Conservation (phyloP, 1,140 invertebrate genomes). For the Bombus polaris region DNA sequence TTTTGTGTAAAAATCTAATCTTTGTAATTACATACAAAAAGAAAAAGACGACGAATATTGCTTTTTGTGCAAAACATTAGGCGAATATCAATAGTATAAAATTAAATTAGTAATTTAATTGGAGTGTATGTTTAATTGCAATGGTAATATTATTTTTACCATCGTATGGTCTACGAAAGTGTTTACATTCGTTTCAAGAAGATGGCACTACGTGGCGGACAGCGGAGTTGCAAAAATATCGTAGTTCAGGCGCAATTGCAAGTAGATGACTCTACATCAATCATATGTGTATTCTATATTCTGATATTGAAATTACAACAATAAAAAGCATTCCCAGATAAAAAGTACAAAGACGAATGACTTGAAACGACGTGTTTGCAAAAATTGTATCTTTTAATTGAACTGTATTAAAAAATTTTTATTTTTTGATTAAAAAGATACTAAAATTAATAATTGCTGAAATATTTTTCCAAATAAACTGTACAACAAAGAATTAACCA, state of each 20-base stretch:
- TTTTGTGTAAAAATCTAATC: neutral
- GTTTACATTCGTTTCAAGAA: neutral
- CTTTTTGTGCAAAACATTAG: neutral
- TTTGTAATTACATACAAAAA: neutral
- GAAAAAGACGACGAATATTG: neutral
- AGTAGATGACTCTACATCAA: conserved; percentile 9
- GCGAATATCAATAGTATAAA: no score
- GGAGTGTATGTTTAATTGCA: neutral
- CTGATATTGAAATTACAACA: neutral
- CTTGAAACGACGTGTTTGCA: neutral
- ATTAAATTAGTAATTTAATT: neutral
- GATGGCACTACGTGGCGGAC: conserved; percentile 19
- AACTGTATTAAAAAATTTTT: neutral
- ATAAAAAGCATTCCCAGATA: neutral
- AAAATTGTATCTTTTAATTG: no score
- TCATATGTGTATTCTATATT: neutral
- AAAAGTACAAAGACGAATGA: neutral
- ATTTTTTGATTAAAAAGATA: neutral
- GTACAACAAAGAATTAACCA: no score
- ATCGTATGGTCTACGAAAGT: neutral
- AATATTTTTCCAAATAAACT: neutral
- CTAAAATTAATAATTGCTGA: neutral
- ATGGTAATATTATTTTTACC: neutral
- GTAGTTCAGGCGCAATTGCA: neutral
- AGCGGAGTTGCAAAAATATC: neutral